Evolutionary conservation across 2,888 invertebrate species (phyloP).

Genomic region (Rutpela maculata): DNA sequence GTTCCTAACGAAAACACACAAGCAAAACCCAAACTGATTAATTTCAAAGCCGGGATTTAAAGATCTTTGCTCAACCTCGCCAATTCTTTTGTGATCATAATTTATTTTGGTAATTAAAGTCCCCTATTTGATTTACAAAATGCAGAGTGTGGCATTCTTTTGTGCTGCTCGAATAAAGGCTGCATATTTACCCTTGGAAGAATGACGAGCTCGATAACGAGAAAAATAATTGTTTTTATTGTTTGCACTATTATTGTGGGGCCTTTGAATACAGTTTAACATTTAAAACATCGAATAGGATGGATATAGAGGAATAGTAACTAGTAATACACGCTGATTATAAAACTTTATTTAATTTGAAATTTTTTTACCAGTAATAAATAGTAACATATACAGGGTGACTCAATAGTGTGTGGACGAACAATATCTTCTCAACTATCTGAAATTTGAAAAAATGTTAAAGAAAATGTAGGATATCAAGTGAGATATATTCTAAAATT

Average conservation of each 20-base stretch:
- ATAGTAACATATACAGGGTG: too few species aligned
- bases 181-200: slow-evolving; percentile 11
- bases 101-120: slow-evolving; percentile 39
- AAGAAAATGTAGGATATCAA: too few species aligned
- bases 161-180: not conserved
- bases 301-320: too few species aligned
- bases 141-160: slow-evolving; percentile 4
- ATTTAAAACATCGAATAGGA: not conserved
- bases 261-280: not conserved
- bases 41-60: slow-evolving; percentile 29
- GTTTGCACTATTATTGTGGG: not conserved
- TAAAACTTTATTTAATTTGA: too few species aligned
- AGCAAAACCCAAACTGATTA: slow-evolving; percentile 31
- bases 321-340: too few species aligned
- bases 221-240: slow-evolving; percentile 5
- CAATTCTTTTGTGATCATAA: slow-evolving; percentile 39
- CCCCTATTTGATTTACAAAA: slow-evolving; percentile 14
- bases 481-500: too few species aligned
- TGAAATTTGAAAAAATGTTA: too few species aligned
- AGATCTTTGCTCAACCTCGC: slow-evolving; percentile 4
- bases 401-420: too few species aligned
- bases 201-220: not conserved
- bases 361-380: too few species aligned
- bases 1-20: slow-evolving; percentile 15
- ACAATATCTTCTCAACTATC: too few species aligned